Conservation (phyloP, 92 coral and sea anemone species). For the Pocillopora grandis region DNA sequence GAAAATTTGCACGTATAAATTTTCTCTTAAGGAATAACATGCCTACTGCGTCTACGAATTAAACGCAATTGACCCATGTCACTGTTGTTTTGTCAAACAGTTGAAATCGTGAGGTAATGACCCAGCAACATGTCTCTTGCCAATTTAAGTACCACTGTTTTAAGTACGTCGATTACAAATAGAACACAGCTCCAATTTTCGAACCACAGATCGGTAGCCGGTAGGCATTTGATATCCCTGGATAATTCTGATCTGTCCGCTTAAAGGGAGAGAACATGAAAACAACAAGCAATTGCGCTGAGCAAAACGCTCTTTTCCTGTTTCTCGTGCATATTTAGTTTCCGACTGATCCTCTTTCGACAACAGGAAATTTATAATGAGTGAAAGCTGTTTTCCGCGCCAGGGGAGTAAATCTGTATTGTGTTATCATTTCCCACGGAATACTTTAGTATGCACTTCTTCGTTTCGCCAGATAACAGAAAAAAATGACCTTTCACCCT, state of each 20-base stretch:
- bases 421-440: slow-evolving; percentile 23
- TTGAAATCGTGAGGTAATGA: background rate
- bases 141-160: background rate
- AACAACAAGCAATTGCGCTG: slow-evolving; percentile 1
- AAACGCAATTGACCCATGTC: slow-evolving; percentile 15
- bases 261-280: background rate
- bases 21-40: background rate
- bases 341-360: slow-evolving; percentile 20
- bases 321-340: slow-evolving; percentile 16
- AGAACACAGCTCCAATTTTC: background rate
- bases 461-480: slow-evolving; percentile 23
- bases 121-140: background rate
- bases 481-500: slow-evolving; percentile 36
- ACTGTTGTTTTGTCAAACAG: slow-evolving; percentile 4
- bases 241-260: background rate
- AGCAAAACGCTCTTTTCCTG: background rate
- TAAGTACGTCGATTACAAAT: background rate
- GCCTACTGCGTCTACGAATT: background rate
- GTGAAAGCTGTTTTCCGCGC: slow-evolving; percentile 23
- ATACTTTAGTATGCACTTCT: slow-evolving; percentile 1
- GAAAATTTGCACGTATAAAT: slow-evolving; percentile 2
- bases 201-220: background rate
- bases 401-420: slow-evolving; percentile 14
- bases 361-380: slow-evolving; percentile 16
- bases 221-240: background rate